Conservation (phyloP, 2,888 invertebrate genomes). For the Stenurella melanura region DNA sequence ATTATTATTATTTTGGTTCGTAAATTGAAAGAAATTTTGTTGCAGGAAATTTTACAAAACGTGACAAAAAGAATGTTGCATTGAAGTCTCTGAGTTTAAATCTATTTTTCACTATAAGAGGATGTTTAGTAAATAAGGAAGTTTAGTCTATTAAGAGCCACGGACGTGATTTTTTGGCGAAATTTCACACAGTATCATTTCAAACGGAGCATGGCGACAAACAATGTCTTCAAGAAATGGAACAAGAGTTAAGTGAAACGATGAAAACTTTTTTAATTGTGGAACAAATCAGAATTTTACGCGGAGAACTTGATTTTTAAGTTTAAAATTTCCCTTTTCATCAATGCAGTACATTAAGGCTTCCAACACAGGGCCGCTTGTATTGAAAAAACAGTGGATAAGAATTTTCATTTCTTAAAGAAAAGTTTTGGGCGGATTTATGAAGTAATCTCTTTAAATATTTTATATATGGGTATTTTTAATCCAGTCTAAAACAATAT, state of each 20-base stretch:
- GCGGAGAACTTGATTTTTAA: background rate
- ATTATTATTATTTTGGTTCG: too few relatives aligned
- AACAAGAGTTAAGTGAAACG: background rate
- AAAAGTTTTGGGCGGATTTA: too few relatives aligned
- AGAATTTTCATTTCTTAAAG: too few relatives aligned
- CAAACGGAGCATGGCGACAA: background rate
- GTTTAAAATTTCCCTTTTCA: background rate
- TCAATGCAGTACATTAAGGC: background rate
- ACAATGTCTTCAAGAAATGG: conserved; percentile 3
- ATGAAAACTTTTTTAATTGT: background rate
- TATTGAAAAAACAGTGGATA: too few relatives aligned
- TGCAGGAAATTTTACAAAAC: background rate
- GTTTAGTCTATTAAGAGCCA: background rate
- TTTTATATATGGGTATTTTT: too few relatives aligned
- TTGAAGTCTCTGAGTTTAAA: background rate
- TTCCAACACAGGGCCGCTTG: too few relatives aligned
- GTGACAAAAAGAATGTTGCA: background rate
- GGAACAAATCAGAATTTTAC: background rate
- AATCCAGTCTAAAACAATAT: too few relatives aligned
- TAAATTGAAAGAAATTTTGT: too few relatives aligned
- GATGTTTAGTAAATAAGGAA: conserved; percentile 4
- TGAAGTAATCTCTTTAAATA: too few relatives aligned
- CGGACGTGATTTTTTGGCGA: background rate
- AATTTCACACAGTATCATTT: conserved; percentile 1
- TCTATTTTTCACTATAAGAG: background rate